Percentiles rank a stretch among this genome's conserved stretches.
Evolutionary conservation across 2,797 vertebrate genomes (phyloP).

Genomic region (Propithecus deckenii): DNA sequence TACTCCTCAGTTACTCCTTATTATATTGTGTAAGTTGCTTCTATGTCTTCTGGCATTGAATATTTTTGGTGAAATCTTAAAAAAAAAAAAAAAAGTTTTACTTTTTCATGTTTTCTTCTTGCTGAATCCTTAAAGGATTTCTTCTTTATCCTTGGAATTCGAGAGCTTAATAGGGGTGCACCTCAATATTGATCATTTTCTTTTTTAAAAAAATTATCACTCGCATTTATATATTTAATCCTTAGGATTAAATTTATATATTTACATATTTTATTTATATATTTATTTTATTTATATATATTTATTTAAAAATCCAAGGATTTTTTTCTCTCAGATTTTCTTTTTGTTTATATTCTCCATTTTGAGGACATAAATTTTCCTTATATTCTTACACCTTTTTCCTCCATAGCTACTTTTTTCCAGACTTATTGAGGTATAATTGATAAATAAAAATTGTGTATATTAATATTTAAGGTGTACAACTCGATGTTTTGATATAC

Average conservation of each 20-base stretch:
- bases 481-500: no score
- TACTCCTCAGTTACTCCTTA: background rate
- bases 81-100: background rate
- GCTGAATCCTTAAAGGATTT: background rate
- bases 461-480: background rate
- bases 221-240: no score
- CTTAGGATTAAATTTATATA: no score
- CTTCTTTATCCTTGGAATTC: background rate
- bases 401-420: background rate
- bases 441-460: background rate
- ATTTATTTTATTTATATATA: no score
- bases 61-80: background rate
- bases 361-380: background rate
- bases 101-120: background rate
- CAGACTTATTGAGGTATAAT: background rate
- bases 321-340: background rate
- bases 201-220: background rate
- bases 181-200: background rate
- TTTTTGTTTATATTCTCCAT: background rate
- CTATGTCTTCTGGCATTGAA: background rate
- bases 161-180: background rate
- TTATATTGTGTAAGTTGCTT: background rate
- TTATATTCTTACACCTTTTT: background rate
- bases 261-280: background rate
- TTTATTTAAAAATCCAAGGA: no score